Percentiles rank a stretch among this genome's conserved stretches.
phyloP scores from a whole-genome alignment of 2,113 vertebrate species.

The Fulica atra region DNA sequence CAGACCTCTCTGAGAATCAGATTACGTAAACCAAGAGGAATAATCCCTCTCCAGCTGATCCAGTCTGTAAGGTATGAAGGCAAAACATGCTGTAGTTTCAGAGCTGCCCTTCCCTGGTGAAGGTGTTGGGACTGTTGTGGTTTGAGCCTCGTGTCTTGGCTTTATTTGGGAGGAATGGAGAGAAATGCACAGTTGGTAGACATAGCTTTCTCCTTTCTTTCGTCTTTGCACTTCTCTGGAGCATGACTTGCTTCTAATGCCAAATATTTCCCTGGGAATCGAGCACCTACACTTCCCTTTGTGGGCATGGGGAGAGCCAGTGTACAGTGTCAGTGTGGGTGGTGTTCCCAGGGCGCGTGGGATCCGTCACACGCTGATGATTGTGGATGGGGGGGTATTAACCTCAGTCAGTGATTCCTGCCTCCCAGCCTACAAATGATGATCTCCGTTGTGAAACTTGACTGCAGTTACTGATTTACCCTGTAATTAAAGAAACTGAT shows the following conservation, averaged over 20 bases:
- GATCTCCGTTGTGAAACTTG: background rate
- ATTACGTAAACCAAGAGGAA: background rate
- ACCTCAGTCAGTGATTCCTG: background rate
- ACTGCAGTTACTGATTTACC: background rate
- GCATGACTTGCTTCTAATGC: constrained; percentile 22
- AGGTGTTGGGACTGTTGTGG: accelerated
- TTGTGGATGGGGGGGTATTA: background rate
- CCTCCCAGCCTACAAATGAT: background rate
- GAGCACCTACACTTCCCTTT: background rate
- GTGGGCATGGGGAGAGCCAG: background rate
- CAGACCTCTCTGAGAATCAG: background rate
- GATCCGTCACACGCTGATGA: accelerated
- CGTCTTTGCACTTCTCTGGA: constrained; percentile 44
- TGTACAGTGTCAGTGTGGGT: accelerated
- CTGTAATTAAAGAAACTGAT: background rate
- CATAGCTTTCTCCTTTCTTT: constrained; percentile 17
- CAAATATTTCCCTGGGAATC: constrained; percentile 23
- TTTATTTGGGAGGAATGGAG: background rate
- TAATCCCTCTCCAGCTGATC: background rate
- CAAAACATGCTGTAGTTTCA: background rate
- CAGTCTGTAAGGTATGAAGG: background rate
- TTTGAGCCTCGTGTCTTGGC: background rate
- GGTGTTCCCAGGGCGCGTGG: background rate
- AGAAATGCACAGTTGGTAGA: constrained; percentile 15
- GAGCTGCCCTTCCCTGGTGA: background rate